Evolutionary conservation across 2,113 vertebrate genomes (phyloP), one percentile per base, ranked within the genome.

Genomic region (Lophius piscatorius): DNA sequence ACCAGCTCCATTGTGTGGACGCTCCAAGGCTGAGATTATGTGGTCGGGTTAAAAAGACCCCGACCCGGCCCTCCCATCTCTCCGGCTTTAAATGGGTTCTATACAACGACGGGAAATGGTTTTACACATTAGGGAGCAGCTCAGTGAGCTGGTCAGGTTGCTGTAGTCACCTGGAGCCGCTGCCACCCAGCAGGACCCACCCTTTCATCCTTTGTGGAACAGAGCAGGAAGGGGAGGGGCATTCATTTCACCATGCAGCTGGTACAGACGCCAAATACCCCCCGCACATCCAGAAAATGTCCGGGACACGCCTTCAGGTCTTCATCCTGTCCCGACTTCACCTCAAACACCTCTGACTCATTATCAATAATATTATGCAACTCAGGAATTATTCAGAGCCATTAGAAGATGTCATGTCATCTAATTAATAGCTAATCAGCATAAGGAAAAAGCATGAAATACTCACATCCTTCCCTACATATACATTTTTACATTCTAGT

Each of bases 131-230:
- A n/a, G n/a, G n/a, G n/a, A n/a, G n/a, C n/a, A n/a, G n/a, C n/a
- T n/a, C n/a, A n/a, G n/a, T 50, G 63, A 61, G 76, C 70, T 83
- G 84, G 63, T 83, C 86, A 88, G 87, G 89, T 90, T 89, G 74
- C 84, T 82, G 61, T 76, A 86, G 78, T 91, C 90, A 92, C 91
- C 91, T 92, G 90, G 87, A 85, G 82, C 73, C 51, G 80, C 46
- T 83, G 81, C 81, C 84, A 76, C 87, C 74, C 88, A 90, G 88
- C 84, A 79, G 81, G 90, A 82, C 67, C 51, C 60, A 1, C 57
- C 38, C 83, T 91, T 92, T 92, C 87, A 92, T 92, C 90, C 72
- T 84, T 91, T 92, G 89, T 90, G 40, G 42, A 39, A 0, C 38
- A 17, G 47, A 70, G 56, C 79, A 84, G 70, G 75, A 79, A 77